Evolutionary conservation across 2,888 invertebrate species (phyloP).

Genomic region (Nomada goodeniana): DNA sequence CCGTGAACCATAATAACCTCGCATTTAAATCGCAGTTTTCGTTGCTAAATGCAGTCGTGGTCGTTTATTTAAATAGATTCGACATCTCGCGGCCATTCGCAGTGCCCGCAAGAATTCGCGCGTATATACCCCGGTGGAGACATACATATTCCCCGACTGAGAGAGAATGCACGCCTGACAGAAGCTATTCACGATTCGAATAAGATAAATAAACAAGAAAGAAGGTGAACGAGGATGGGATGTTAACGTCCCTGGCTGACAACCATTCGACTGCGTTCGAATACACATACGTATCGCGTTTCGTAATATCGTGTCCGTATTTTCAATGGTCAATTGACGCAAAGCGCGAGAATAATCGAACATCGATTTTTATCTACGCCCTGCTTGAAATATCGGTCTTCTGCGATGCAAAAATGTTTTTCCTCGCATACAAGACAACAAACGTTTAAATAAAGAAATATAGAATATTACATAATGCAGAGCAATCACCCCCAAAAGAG

Average conservation of each 20-base stretch:
- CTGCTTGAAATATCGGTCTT: not conserved
- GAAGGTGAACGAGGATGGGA: not conserved
- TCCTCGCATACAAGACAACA: too few species aligned
- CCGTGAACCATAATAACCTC: not conserved
- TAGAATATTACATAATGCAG: too few species aligned
- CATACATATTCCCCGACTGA: not conserved
- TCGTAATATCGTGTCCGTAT: conserved; percentile 17
- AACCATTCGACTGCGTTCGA: not conserved
- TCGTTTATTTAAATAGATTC: not conserved
- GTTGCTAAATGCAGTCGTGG: not conserved
- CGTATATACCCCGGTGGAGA: not conserved
- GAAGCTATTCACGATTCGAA: not conserved
- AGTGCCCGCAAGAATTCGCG: not conserved
- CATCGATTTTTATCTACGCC: not conserved
- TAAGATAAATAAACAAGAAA: conserved; percentile 13
- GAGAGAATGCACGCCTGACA: not conserved
- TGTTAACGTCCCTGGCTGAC: conserved; percentile 18
- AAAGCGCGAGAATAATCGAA: not conserved
- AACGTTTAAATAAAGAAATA: too few species aligned
- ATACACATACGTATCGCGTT: not conserved
- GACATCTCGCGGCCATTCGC: not conserved
- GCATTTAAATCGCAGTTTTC: not conserved
- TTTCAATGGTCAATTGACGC: conserved; percentile 7
- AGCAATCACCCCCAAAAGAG: too few species aligned
- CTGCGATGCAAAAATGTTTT: not conserved